Evolutionary conservation across 2,113 vertebrate genomes (phyloP).

Genomic region (Cnemophilus loriae): DNA sequence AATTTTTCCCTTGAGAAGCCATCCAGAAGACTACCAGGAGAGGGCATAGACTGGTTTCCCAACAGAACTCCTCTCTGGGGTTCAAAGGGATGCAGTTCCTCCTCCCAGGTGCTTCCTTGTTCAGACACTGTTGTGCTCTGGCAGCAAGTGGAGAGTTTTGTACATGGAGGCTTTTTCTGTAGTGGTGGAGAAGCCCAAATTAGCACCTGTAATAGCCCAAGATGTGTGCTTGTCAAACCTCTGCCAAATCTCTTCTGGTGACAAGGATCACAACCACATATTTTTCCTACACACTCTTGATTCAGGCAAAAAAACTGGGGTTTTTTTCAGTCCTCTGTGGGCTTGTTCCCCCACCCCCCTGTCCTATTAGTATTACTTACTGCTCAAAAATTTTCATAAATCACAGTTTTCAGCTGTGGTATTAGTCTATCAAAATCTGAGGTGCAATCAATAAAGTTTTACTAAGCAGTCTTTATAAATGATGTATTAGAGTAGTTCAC

Average conservation of each 20-base stretch:
- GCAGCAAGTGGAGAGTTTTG: neutral
- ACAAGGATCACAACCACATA: neutral
- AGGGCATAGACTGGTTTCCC: neutral
- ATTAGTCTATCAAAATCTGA: neutral
- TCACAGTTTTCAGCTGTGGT: neutral
- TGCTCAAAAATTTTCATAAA: neutral
- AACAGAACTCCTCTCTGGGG: neutral
- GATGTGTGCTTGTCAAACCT: neutral
- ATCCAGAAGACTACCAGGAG: neutral
- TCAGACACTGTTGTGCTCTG: neutral
- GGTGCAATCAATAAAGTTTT: neutral
- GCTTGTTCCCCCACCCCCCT: neutral
- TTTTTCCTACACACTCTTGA: neutral
- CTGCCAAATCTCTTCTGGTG: neutral
- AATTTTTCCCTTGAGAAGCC: neutral
- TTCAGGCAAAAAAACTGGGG: neutral
- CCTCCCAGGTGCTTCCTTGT: neutral
- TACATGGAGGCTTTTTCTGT: neutral
- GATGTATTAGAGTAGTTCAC: neutral
- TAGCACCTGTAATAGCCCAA: neutral
- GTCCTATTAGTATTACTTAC: neutral
- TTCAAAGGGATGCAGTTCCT: accelerated
- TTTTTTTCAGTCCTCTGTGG: neutral
- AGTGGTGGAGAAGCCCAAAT: neutral
- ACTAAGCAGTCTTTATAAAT: neutral